Conservation (phyloP, 53 echinoderm and acorn worm species). For the Holothuria scabra region DNA sequence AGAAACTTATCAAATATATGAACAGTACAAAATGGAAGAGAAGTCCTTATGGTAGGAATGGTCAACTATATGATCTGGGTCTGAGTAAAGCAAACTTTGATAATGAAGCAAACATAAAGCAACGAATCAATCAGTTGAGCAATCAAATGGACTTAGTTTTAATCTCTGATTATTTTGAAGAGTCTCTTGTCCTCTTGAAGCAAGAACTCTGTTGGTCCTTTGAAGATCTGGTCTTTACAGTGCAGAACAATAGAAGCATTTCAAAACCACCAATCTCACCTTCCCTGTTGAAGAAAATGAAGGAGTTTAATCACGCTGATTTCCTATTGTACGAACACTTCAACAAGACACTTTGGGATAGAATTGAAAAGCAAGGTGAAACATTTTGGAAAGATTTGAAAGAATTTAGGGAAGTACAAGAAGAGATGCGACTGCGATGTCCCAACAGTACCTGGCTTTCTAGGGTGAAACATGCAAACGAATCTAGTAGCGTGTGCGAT, state of each 20-base stretch:
- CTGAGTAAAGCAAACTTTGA: neutral
- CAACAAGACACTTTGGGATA: neutral
- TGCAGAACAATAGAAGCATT: conserved; percentile 4
- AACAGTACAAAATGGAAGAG: neutral
- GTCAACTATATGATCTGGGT: neutral
- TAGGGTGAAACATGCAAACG: neutral
- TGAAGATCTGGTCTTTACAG: neutral
- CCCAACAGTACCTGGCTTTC: neutral
- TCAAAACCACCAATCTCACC: neutral
- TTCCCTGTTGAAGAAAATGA: neutral
- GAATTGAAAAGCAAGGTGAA: neutral
- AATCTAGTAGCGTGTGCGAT: neutral
- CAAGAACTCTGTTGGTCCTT: conserved; percentile 25
- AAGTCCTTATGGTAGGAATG: neutral
- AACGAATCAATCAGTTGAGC: neutral
- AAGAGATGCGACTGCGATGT: neutral
- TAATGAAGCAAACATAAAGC: neutral
- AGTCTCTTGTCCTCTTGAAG: conserved; percentile 21
- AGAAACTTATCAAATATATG: conserved; percentile 2
- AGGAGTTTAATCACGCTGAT: neutral
- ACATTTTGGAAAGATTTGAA: neutral
- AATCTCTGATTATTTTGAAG: conserved; percentile 25
- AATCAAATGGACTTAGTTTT: conserved; percentile 15
- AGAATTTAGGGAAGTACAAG: neutral
- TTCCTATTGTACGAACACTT: neutral